These are phyloP conservation scores for Cremastinae sp. DNA, from an alignment of 2,888 invertebrate species.

Conservation along the genomic window DNA sequence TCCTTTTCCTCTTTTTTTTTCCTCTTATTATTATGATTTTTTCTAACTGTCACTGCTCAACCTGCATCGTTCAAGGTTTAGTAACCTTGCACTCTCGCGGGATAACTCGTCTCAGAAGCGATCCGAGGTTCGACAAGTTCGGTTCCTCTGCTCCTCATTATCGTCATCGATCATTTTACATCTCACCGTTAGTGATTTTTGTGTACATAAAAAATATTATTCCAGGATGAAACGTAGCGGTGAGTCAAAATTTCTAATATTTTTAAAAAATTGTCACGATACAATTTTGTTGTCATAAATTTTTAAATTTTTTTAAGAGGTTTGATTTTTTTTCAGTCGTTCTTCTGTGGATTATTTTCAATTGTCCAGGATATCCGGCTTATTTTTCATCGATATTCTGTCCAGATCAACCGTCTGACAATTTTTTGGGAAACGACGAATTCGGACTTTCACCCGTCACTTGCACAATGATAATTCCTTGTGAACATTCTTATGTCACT, in stretches of 20 bases:
- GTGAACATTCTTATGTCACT: constrained; percentile 21
- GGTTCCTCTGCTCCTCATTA: background rate
- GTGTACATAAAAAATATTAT: background rate
- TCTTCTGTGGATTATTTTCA: constrained; percentile 23
- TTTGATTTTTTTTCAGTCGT: constrained; percentile 30
- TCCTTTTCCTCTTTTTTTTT: constrained; percentile 21
- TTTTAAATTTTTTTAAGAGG: background rate
- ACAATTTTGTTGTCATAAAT: background rate
- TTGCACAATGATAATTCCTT: constrained; percentile 49
- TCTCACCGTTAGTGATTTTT: background rate
- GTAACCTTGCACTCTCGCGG: constrained; percentile 43
- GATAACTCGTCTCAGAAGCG: constrained; percentile 5
- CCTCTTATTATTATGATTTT: constrained; percentile 18
- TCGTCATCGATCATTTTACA: constrained; percentile 6
- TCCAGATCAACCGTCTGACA: constrained; percentile 26
- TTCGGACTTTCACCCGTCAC: constrained; percentile 21
- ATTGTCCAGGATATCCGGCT: constrained; percentile 18
- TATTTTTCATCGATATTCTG: constrained; percentile 54
- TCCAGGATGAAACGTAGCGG: constrained; percentile 3
- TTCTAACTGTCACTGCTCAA: constrained; percentile 15
- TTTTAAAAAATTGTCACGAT: background rate
- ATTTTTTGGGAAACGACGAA: constrained; percentile 23
- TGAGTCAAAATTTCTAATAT: constrained; percentile 38
- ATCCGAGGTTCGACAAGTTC: constrained; percentile 35
- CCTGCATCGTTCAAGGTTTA: constrained; percentile 47